Evolutionary conservation across 1,140 invertebrate genomes (phyloP), one percentile per base, ranked within the genome.

Genomic region (Phymastichus coffea): DNA sequence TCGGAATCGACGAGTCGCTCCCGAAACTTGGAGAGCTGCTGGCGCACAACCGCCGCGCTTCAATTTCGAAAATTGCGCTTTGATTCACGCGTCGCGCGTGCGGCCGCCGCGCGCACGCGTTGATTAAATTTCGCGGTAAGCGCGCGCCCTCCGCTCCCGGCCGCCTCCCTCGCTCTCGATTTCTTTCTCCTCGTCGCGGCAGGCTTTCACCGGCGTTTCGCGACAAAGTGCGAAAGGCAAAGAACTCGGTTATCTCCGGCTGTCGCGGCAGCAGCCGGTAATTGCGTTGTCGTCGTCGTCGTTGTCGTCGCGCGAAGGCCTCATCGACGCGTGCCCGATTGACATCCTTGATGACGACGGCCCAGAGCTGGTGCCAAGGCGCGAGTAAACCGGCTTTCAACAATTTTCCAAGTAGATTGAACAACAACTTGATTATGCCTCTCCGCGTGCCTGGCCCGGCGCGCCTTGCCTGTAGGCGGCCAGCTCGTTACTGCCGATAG

Each of bases 361-460:
- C 8, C 38, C 15, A n/a, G 38, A 6, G 8, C 38, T 8, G n/a
- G 12, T 12, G 40, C 28, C 0, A 14, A 19, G 19, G 20, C 4
- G 1, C 12, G 43, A 26, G 53, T 20, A n/a, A 43, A 54, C 51
- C 44, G 44, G 58, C 51, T 61, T 41, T 40, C 25, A 54, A 55
- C 58, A 61, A 61, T 61, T 61, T 61, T 61, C 58, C 58, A 61
- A 61, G 43, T 61, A 48, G 40, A 61, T 61, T 53, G 58, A 49
- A 55, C 58, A 61, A 61, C 51, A 61, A 61, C 35, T 61, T 61
- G 58, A 61, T 61, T 61, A 61, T 43, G 58, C 25, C 6, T 30
- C 48, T n/a, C 14, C 19, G 38, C 6, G 30, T 19, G 49, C 41
- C 12, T 33, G 12, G n/a, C n/a, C n/a, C 12, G 12, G 28, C 28